These are phyloP conservation scores for Geotria australis DNA, from an alignment of 2,797 vertebrate species.

Conservation along the genomic window DNA sequence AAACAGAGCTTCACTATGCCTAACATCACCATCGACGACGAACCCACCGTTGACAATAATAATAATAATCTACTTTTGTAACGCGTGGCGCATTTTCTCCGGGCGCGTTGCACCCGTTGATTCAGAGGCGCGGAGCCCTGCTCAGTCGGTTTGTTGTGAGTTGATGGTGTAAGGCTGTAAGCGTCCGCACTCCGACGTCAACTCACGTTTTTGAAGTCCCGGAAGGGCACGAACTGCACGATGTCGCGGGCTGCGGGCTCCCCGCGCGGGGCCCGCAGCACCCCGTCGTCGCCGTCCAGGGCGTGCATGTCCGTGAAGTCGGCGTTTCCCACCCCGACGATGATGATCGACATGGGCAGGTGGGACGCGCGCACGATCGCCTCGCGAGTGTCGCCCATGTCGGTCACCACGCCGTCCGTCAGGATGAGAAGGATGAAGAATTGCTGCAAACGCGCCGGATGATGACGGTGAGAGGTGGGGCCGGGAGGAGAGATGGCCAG, in stretches of 20 bases:
- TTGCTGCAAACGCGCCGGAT: conserved; percentile 20
- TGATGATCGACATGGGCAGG: conserved; percentile 96
- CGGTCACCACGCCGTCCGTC: conserved; percentile 89
- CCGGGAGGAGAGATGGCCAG: too few relatives aligned
- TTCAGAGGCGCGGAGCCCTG: too few relatives aligned
- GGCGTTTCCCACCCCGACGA: conserved; percentile 74
- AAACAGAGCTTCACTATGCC: too few relatives aligned
- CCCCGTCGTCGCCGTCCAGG: conserved; percentile 75
- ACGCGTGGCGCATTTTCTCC: too few relatives aligned
- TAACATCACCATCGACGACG: too few relatives aligned
- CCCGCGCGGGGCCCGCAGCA: conserved; percentile 78
- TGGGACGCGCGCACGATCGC: conserved; percentile 92
- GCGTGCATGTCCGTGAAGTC: conserved; percentile 99
- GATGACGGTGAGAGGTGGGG: accelerated
- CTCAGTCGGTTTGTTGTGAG: too few relatives aligned
- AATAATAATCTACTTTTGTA: too few relatives aligned
- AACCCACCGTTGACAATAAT: too few relatives aligned
- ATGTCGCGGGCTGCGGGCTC: conserved; percentile 88
- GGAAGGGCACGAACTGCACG: conserved; percentile 92
- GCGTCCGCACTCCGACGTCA: too few relatives aligned
- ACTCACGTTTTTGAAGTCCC: conserved; percentile 96
- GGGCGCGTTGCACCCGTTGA: too few relatives aligned
- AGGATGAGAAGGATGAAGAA: conserved; percentile 94
- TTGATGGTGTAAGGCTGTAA: too few relatives aligned
- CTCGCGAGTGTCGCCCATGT: conserved; percentile 94